Evolutionary conservation across 2,888 invertebrate species (phyloP).

Genomic region (Mystacides longicornis): DNA sequence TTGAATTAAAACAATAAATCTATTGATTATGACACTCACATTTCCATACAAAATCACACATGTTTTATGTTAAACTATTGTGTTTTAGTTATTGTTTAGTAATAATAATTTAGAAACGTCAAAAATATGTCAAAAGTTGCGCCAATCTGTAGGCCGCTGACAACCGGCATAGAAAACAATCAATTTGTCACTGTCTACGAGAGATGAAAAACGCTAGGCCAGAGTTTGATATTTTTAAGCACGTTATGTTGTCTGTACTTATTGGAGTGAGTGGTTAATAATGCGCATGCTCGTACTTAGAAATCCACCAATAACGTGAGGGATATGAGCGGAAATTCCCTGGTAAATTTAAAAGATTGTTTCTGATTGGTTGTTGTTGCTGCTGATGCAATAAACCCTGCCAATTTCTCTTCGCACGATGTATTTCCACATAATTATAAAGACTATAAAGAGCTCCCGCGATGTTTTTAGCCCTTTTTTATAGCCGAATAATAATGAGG

Average conservation of each 20-base stretch:
- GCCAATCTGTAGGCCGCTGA: neutral
- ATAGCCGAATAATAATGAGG: no score
- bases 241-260: neutral
- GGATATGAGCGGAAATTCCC: neutral
- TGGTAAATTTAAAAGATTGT: neutral
- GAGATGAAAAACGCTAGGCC: neutral
- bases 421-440: no score
- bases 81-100: neutral
- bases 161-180: neutral
- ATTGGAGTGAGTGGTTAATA: neutral
- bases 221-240: no score
- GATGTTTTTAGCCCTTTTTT: no score
- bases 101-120: neutral
- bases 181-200: neutral
- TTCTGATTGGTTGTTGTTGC: neutral
- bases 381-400: slow-evolving; percentile 17
- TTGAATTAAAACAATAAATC: neutral
- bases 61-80: neutral
- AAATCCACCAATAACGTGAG: neutral
- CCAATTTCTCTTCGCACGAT: slow-evolving; percentile 9
- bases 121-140: neutral
- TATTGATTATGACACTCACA: neutral
- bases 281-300: neutral
- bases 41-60: neutral
- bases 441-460: no score